phyloP scores from a whole-genome alignment of 2,113 vertebrate genomes.

The Atrichornis clamosus region DNA sequence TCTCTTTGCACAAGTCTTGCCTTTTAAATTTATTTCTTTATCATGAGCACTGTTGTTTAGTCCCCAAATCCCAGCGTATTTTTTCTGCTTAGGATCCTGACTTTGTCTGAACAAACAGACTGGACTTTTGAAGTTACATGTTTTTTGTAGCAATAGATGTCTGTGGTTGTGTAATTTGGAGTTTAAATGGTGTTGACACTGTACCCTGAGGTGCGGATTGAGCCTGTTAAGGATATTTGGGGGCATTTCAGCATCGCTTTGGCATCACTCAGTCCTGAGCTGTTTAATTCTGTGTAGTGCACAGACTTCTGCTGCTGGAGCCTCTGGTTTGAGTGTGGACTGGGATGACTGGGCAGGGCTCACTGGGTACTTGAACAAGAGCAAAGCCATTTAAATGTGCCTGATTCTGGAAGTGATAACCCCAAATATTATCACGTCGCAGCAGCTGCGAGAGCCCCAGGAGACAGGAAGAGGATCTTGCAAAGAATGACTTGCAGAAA shows the following conservation, averaged over 20 bases:
- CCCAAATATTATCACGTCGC: background rate
- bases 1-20: background rate
- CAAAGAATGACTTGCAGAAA: background rate
- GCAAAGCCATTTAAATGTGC: background rate
- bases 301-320: background rate
- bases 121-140: background rate
- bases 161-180: background rate
- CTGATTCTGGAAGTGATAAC: background rate
- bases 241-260: background rate
- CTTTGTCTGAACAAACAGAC: background rate
- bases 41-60: background rate
- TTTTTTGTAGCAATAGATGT: background rate
- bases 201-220: background rate
- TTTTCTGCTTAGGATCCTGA: background rate
- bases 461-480: slow-evolving; percentile 3
- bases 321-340: background rate
- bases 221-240: background rate
- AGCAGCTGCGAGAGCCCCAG: background rate
- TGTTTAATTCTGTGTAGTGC: background rate
- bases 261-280: background rate
- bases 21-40: background rate
- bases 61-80: background rate
- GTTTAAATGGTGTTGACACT: background rate
- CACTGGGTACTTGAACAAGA: background rate
- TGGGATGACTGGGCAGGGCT: background rate